phyloP scores from a whole-genome alignment of 1,140 invertebrate genomes.

The Cydia pomonella region DNA sequence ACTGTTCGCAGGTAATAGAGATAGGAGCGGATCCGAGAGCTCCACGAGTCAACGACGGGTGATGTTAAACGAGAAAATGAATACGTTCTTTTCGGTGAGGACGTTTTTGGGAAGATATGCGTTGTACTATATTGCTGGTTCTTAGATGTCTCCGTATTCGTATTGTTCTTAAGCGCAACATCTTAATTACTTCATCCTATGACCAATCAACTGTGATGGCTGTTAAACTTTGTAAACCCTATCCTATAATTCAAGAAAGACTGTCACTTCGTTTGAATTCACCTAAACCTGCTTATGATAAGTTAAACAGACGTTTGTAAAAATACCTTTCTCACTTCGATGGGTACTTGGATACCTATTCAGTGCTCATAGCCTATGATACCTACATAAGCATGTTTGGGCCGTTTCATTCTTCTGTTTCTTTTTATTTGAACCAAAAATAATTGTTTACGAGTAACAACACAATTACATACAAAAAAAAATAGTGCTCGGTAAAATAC shows the following conservation, averaged over 20 bases:
- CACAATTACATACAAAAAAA: neutral
- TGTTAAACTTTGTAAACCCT: slow-evolving; percentile 49
- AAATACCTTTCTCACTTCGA: neutral
- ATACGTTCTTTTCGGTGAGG: slow-evolving; percentile 95
- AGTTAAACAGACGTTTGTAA: neutral
- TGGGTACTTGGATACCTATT: neutral
- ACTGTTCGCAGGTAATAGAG: slow-evolving; percentile 78
- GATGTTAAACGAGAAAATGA: slow-evolving; percentile 95
- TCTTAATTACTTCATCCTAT: slow-evolving; percentile 59
- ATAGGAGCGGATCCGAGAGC: slow-evolving; percentile 83
- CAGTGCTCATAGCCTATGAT: neutral
- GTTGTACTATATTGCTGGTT: slow-evolving; percentile 72
- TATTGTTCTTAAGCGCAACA: slow-evolving; percentile 58
- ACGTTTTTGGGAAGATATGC: slow-evolving; percentile 60
- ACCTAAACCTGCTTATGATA: slow-evolving; percentile 39
- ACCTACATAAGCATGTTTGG: slow-evolving; percentile 1
- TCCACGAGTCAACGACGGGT: slow-evolving; percentile 88
- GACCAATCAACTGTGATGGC: slow-evolving; percentile 63
- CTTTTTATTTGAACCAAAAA: slow-evolving; percentile 34
- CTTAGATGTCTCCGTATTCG: slow-evolving; percentile 71
- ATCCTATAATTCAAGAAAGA: slow-evolving; percentile 38
- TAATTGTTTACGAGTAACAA: neutral
- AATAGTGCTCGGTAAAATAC: neutral
- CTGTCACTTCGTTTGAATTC: slow-evolving; percentile 38
- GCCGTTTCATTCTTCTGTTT: slow-evolving; percentile 26